Conservation (phyloP, 2,888 invertebrate genomes). For the Horisme vitalbata region DNA sequence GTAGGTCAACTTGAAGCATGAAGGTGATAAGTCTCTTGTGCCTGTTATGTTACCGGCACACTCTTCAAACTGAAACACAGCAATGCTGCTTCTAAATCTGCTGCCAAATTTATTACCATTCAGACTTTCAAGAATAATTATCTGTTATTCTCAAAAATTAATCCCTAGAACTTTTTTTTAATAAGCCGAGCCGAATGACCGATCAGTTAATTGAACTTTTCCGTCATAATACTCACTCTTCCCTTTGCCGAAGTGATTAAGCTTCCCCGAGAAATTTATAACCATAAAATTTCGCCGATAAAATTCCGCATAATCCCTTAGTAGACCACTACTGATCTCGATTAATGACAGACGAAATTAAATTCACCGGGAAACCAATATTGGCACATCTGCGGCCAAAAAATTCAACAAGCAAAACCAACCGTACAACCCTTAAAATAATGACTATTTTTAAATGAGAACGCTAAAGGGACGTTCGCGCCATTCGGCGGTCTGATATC, state of each 20-base stretch:
- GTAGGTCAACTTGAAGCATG: no score
- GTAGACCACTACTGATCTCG: conserved; percentile 61
- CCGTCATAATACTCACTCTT: conserved; percentile 8
- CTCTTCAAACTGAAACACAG: no score
- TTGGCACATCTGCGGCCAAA: conserved; percentile 58
- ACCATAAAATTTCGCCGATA: conserved; percentile 61
- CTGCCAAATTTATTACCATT: no score
- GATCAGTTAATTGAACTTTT: conserved; percentile 5
- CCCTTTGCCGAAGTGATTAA: conserved; percentile 24
- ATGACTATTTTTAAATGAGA: conserved; percentile 47
- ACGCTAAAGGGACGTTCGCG: conserved; percentile 40
- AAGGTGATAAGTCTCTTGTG: no score
- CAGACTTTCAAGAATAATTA: no score
- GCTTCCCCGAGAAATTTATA: conserved; percentile 32
- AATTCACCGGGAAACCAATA: conserved; percentile 68
- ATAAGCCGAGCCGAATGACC: background rate
- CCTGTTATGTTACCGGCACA: no score
- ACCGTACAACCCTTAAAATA: conserved; percentile 42
- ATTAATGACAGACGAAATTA: conserved; percentile 76
- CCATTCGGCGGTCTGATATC: conserved; percentile 58
- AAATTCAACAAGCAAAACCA: conserved; percentile 42
- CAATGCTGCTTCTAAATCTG: no score
- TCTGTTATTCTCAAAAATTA: no score
- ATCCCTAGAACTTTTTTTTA: no score
- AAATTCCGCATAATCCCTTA: conserved; percentile 69